Percentiles rank a stretch among this genome's conserved stretches.
These are phyloP conservation scores for Egretta garzetta DNA, from an alignment of 2,113 vertebrate genomes.

Conservation along the genomic window DNA sequence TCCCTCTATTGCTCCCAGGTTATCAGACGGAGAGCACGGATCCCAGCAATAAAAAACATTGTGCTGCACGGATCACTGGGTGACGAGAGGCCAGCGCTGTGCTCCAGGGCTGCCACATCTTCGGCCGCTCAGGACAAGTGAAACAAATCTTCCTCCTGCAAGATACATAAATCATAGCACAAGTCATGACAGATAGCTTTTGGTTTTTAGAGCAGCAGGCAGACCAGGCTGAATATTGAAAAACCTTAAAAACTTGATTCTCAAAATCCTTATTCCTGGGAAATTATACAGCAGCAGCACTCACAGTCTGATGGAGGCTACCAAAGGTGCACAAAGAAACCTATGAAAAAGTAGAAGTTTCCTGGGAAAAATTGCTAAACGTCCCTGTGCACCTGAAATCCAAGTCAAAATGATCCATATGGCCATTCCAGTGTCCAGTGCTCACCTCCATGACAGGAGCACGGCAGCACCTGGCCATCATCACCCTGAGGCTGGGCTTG, in stretches of 20 bases:
- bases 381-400: neutral
- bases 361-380: neutral
- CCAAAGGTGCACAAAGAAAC: neutral
- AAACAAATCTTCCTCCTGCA: neutral
- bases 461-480: neutral
- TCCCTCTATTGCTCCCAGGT: neutral
- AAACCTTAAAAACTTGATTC: neutral
- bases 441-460: neutral
- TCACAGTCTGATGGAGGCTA: neutral
- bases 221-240: neutral
- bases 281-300: rapidly evolving
- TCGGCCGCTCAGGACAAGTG: neutral
- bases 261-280: neutral
- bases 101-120: neutral
- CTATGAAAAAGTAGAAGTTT: neutral
- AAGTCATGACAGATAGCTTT: neutral
- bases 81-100: neutral
- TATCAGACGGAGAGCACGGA: slow-evolving; percentile 46
- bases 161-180: neutral
- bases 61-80: neutral
- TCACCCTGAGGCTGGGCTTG: neutral
- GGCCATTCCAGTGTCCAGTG: neutral
- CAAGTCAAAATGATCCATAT: neutral
- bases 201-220: neutral
- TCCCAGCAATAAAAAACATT: neutral